Evolutionary conservation across 64 coral and sea anemone genomes (phyloP), one percentile per base, ranked within the genome.

Genomic region (Catalaphyllia jardinei): DNA sequence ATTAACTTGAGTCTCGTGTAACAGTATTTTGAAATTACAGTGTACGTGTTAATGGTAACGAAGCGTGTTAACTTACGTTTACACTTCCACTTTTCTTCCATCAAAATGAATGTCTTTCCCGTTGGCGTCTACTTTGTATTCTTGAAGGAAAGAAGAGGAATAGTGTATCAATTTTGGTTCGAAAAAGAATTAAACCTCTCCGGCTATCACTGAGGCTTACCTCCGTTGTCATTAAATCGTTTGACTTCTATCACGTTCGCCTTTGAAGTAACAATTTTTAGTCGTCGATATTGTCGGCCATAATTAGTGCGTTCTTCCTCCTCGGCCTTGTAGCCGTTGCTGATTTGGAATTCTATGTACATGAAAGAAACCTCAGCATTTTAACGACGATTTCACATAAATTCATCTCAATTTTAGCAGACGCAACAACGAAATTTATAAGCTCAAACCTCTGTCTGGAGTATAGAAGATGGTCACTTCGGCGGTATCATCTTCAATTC

Each of bases 401-500:
- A 9, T 22, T 67, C 24, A 8, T 28, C 49, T 18, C 52, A 54
- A 27, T 55, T 11, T 1, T 10, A 65, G 49, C 8, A 20, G 14
- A 49, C 61, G 69, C 0, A 51, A 15, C 64, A 84, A 22, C 2
- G 35, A 15, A 46, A 12, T 42, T 61, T 15, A 33, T 13, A 16
- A 62, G 19, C n/a, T 64, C 19, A 19, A 84, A 84, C 81, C 81
- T 84, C 81, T 42, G 42, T 84, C 81, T 50, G 81, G 81, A 71
- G 81, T 84, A 0, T 84, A 84, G n/a, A 84, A 84, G 13, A 84
- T 22, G 7, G 81, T 84, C 13, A 84, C 81, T 64, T 84, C 81
- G 10, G 81, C 62, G 4, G 81, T 84, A 20, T 71, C 10, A n/a
- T 84, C 81, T 50, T 84, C 81, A 20, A 84, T 84, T n/a, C 81